Conservation (phyloP, 1,140 invertebrate genomes). For the Dendroctonus valens region DNA sequence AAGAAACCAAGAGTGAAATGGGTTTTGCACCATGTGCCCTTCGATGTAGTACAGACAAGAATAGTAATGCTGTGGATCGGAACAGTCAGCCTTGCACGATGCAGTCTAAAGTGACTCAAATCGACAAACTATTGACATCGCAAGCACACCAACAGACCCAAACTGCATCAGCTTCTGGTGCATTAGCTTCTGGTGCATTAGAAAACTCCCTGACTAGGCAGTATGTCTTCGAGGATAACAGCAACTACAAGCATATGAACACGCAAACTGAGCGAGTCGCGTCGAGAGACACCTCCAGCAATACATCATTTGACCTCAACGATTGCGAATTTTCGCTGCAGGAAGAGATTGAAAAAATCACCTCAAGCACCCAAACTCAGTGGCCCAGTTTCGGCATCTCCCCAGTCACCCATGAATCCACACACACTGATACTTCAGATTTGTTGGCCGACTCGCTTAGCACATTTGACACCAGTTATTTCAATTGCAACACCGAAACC, state of each 20-base stretch:
- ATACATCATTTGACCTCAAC: conserved; percentile 43
- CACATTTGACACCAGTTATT: conserved; percentile 49
- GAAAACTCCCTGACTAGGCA: background rate
- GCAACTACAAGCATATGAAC: conserved; percentile 36
- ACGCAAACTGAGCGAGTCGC: conserved; percentile 35
- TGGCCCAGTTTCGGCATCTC: conserved; percentile 30
- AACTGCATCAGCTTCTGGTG: too few relatives aligned
- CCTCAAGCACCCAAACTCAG: conserved; percentile 44
- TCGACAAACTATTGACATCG: background rate
- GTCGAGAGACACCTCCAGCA: conserved; percentile 42
- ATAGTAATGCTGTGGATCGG: too few relatives aligned
- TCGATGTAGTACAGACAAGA: conserved; percentile 41
- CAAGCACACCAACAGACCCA: too few relatives aligned
- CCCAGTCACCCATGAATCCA: conserved; percentile 39
- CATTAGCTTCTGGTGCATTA: background rate
- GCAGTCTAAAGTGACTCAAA: conserved; percentile 42
- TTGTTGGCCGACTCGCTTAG: conserved; percentile 34
- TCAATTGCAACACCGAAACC: conserved; percentile 58
- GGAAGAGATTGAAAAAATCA: conserved; percentile 43
- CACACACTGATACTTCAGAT: conserved; percentile 42
- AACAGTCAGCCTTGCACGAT: conserved; percentile 24
- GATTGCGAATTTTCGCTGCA: conserved; percentile 36
- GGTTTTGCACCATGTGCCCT: conserved; percentile 33
- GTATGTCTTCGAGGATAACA: conserved; percentile 17
- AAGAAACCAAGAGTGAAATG: conserved; percentile 7